Evolutionary conservation across 2,113 vertebrate genomes (phyloP), one percentile per base, ranked within the genome.

Genomic region (Chionis minor): DNA sequence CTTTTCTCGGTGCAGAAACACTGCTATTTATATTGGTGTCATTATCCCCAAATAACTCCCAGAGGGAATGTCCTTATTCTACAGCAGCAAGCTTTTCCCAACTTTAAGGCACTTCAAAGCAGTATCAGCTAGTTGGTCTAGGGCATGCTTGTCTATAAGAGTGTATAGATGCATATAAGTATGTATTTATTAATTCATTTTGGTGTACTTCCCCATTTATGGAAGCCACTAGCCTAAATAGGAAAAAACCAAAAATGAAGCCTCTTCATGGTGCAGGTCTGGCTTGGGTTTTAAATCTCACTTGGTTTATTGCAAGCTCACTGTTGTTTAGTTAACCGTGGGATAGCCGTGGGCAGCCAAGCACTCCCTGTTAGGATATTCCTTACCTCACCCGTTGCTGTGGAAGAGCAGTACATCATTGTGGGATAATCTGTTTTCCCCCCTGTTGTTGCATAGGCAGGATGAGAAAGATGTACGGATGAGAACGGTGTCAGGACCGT

Each of bases 401-500:
- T 14, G 9, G 24, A 65, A 65, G 33, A 70, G 35, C 16, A 10
- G 15, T 33, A 38, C n/a, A 15, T 40, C 10, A 1, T 5, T 1
- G 3, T 55, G 55, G 44, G 24, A 47, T 28, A 28, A 51, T 32
- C 35, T 1, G 0, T 32, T 62, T n/a, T 4, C 11, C 28, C 13
- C 8, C 23, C 2, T 12, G 4, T 15, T 0, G 0, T 45, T 22
- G 7, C 2, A 2, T 1, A 6, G 28, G 18, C 18, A 40, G 51
- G 28, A 22, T 17, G 20, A 51, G 51, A 66, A 9, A 0, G 1
- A 7, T 16, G 38, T 38, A 8, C 38, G 38, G 38, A 38, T 17
- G 20, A 51, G 51, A 66, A 9, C 0, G 1, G 6, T 16, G 38
- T 47, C 28, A 8, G 71, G 55, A 21, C 5, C 0, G 2, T 9